These are phyloP conservation scores for Meandrina meandrites DNA, from an alignment of 92 coral and sea anemone species.

Conservation along the genomic window DNA sequence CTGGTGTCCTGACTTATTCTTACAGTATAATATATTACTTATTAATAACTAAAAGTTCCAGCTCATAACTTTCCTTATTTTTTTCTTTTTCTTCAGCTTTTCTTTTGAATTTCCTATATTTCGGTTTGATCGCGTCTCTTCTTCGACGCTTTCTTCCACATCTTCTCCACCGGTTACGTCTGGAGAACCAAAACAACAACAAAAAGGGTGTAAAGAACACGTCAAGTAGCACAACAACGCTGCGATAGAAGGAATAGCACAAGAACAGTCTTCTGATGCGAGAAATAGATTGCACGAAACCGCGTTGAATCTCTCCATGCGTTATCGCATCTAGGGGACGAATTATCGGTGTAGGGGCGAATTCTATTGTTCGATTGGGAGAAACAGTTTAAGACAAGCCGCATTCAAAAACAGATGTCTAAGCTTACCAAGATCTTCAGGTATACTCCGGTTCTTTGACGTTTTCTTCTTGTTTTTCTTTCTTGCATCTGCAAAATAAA, in stretches of 20 bases:
- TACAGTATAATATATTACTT: background rate
- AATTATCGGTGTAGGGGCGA: no score
- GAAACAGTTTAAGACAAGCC: background rate
- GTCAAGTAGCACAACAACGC: no score
- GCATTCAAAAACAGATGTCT: background rate
- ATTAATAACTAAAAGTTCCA: constrained; percentile 56
- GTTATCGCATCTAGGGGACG: no score
- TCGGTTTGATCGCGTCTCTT: constrained; percentile 46
- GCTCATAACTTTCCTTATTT: constrained; percentile 74
- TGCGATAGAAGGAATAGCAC: background rate
- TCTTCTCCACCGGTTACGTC: constrained; percentile 42
- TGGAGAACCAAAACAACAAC: background rate
- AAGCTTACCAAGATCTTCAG: constrained; percentile 34
- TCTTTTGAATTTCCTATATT: constrained; percentile 26
- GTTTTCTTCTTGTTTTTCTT: constrained; percentile 60
- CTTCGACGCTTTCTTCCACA: constrained; percentile 57
- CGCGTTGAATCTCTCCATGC: background rate
- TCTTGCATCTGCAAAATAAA: constrained; percentile 49
- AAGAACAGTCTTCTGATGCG: background rate
- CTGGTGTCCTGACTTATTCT: background rate
- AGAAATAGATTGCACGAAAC: background rate
- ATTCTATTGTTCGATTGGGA: background rate
- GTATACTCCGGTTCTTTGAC: constrained; percentile 57
- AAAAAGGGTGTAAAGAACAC: background rate
- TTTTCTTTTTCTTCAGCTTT: constrained; percentile 64